Conservation (phyloP, 1,140 invertebrate genomes). For the Penaeus chinensis region DNA sequence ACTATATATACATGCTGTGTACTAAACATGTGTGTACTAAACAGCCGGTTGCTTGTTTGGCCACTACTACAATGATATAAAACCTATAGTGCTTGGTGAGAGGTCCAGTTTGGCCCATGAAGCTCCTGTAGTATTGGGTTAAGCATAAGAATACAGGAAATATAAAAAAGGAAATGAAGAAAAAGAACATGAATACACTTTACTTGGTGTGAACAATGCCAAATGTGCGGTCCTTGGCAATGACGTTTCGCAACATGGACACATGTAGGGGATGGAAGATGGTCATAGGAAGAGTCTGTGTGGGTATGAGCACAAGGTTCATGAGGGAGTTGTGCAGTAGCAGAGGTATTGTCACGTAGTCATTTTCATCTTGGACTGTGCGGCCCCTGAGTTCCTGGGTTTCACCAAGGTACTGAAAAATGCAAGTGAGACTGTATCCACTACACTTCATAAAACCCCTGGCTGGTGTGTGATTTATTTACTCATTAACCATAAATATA, state of each 20-base stretch:
- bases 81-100: too few species aligned
- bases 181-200: constrained; percentile 10
- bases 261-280: constrained; percentile 72
- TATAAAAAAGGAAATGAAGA: neutral
- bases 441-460: too few species aligned
- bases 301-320: constrained; percentile 73
- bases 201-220: constrained; percentile 73
- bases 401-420: constrained; percentile 74
- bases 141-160: too few species aligned
- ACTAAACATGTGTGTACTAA: too few species aligned
- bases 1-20: too few species aligned
- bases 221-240: constrained; percentile 74
- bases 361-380: constrained; percentile 73
- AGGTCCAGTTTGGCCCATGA: too few species aligned
- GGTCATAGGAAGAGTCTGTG: constrained; percentile 79
- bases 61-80: too few species aligned
- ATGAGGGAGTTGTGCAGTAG: constrained; percentile 74
- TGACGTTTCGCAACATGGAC: constrained; percentile 73
- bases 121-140: too few species aligned
- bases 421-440: too few species aligned
- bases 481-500: too few species aligned
- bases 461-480: too few species aligned
- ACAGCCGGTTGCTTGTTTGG: too few species aligned
- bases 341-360: constrained; percentile 72
- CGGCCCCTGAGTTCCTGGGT: constrained; percentile 76